A percentile compares a stretch with the other conserved stretches of the same genome.
Evolutionary conservation across 2,797 vertebrate genomes (phyloP).

Genomic region (Luscinia luscinia): DNA sequence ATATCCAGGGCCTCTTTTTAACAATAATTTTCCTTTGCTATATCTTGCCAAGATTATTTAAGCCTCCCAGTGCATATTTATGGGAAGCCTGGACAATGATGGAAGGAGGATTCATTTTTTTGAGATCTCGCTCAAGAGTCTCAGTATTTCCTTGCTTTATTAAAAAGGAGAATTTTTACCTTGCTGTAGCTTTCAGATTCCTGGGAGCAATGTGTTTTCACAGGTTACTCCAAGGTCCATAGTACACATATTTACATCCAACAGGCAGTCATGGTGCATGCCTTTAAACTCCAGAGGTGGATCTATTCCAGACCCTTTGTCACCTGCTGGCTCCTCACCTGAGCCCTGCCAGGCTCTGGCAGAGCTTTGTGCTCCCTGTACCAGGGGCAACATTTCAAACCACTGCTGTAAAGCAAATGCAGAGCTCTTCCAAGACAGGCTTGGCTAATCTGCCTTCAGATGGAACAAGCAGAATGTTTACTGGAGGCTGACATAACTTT

Average conservation of each 20-base stretch:
- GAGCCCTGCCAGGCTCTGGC: not conserved
- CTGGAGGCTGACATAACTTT: not conserved
- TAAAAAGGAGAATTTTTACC: conserved; percentile 22
- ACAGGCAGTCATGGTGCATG: not conserved
- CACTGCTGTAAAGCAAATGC: not conserved
- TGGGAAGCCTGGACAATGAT: conserved; percentile 35
- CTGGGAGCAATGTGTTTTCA: not conserved
- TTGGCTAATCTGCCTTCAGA: not conserved
- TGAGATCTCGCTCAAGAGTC: not conserved
- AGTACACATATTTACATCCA: not conserved
- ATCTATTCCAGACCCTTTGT: not conserved
- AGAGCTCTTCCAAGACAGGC: not conserved
- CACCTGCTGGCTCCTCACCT: not conserved
- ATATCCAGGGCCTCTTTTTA: conserved; percentile 51
- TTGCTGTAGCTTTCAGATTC: not conserved
- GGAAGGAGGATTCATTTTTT: conserved; percentile 20
- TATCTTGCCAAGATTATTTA: conserved; percentile 66
- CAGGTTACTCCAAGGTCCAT: not conserved
- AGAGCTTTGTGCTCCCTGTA: not conserved
- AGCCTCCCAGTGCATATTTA: conserved; percentile 42
- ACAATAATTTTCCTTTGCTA: conserved; percentile 61
- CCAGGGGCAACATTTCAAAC: not conserved
- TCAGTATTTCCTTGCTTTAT: conserved; percentile 23
- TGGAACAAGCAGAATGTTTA: not conserved
- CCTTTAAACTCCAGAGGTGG: not conserved